Base-by-base conservation (phyloP, 37 sponge, comb jelly and placozoan genomes). In the Ianthella basta region DNA sequence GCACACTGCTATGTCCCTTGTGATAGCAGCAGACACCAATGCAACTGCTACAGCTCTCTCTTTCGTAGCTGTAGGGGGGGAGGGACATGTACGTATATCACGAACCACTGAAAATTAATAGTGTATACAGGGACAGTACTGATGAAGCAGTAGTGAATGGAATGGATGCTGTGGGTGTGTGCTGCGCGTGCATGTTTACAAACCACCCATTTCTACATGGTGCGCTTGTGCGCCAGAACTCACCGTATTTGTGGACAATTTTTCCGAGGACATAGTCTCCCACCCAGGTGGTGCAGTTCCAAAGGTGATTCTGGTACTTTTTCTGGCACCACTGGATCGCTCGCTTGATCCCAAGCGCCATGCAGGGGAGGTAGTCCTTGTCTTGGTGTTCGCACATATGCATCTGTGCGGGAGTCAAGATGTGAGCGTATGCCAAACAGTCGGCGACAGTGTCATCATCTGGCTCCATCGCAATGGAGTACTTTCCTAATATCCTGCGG, bases 341-440 rank as follows among this genome's bases (percentile, higher is more conserved):
- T 64, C 66, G 23, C 27, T 30, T 64, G 29, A 64, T 64, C 27
- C 66, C 66, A 64, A 64, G 23, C 23, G 66, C 66, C 23, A 64
- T 29, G 23, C 66, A 64, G 23, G 8, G 8, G 8, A 64, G 27
- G 23, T 64, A 64, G 27, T 16, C 6, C 66, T 64, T 64, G 13
- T 64, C 66, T 16, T 30, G 23, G 20, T 8, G 12, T n/a, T n/a
- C n/a, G 27, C 66, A 64, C 66, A 64, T 30, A 64, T 16, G 66
- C 8, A 64, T 24, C 27, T 64, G 66, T 16, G 14, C 29, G 29
- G 8, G 20, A 16, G 14, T 64, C 8, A 64, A 30, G 20, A 29
- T 8, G 13, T 10, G 6, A 10, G 23, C 23, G 27, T 20, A 64
- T 64, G 23, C 66, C 29, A 16, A 20, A 16, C 66, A 64, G 23